Evolutionary conservation across 2,797 vertebrate species (phyloP).

Genomic region (Petrocephalus sullivani): DNA sequence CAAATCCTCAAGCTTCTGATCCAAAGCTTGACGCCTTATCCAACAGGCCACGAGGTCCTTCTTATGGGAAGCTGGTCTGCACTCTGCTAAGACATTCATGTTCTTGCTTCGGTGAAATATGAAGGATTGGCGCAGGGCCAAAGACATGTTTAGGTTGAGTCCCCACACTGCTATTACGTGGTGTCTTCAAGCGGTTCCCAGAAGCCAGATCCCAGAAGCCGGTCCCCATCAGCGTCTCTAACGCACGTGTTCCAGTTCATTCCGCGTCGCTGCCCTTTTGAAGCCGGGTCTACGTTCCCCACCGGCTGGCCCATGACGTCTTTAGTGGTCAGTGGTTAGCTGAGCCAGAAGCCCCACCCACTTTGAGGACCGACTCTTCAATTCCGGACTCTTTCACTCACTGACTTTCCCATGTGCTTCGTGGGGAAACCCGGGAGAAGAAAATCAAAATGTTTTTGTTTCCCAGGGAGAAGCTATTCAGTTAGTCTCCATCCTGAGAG

Average conservation of each 20-base stretch:
- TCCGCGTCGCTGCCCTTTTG: slow-evolving; percentile 31
- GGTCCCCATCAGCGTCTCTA: slow-evolving; percentile 36
- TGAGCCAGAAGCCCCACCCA: slow-evolving; percentile 36
- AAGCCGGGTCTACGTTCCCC: slow-evolving; percentile 42
- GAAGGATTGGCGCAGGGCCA: neutral
- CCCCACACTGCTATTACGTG: neutral
- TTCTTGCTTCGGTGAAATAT: neutral
- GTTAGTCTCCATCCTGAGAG: slow-evolving; percentile 17
- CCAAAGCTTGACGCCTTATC: neutral
- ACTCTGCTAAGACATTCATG: neutral
- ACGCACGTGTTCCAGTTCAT: slow-evolving; percentile 39
- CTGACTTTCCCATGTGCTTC: slow-evolving; percentile 34
- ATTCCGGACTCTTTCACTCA: slow-evolving; percentile 36
- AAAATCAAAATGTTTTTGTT: slow-evolving; percentile 38
- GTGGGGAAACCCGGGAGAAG: slow-evolving; percentile 43
- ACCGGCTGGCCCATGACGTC: slow-evolving; percentile 43
- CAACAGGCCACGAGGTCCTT: neutral
- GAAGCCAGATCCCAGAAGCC: neutral
- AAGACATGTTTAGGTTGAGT: neutral
- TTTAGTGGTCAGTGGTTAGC: slow-evolving; percentile 43
- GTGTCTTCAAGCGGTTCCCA: neutral
- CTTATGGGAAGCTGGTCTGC: neutral
- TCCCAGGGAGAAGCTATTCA: slow-evolving; percentile 49
- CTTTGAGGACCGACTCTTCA: slow-evolving; percentile 36
- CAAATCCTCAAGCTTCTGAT: neutral